Evolutionary conservation across 2,113 vertebrate species (phyloP).

Genomic region (Corapipo altera): DNA sequence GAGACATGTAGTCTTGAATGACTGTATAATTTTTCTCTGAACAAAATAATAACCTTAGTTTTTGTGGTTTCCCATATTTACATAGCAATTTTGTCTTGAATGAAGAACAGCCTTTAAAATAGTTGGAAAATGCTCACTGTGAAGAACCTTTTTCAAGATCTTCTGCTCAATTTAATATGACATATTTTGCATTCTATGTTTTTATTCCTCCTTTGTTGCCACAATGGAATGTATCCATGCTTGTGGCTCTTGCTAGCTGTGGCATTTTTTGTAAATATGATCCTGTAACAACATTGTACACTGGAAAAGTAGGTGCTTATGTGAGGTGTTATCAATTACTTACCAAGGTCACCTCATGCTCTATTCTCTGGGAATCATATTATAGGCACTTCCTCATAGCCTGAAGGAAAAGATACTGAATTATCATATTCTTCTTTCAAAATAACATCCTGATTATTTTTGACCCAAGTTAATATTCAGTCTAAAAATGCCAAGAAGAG

Average conservation of each 20-base stretch:
- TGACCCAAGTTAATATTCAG: conserved; percentile 7
- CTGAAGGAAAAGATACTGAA: neutral
- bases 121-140: neutral
- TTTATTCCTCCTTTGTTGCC: neutral
- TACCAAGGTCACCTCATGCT: neutral
- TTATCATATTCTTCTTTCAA: neutral
- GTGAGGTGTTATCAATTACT: neutral
- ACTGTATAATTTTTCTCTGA: neutral
- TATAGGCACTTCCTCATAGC: neutral
- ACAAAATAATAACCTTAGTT: neutral
- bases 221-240: neutral
- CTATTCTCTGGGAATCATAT: neutral
- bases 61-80: neutral
- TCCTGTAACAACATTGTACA: neutral
- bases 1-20: neutral
- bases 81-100: neutral
- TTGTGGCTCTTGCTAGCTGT: neutral
- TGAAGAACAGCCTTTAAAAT: neutral
- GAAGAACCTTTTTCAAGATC: neutral
- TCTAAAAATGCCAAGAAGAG: conserved; percentile 9
- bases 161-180: neutral
- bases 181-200: neutral
- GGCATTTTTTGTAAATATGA: conserved; percentile 31
- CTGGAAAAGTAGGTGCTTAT: neutral
- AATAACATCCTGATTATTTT: conserved; percentile 17